phyloP scores from a whole-genome alignment of 92 coral and sea anemone genomes.

The Phenganax marumi region DNA sequence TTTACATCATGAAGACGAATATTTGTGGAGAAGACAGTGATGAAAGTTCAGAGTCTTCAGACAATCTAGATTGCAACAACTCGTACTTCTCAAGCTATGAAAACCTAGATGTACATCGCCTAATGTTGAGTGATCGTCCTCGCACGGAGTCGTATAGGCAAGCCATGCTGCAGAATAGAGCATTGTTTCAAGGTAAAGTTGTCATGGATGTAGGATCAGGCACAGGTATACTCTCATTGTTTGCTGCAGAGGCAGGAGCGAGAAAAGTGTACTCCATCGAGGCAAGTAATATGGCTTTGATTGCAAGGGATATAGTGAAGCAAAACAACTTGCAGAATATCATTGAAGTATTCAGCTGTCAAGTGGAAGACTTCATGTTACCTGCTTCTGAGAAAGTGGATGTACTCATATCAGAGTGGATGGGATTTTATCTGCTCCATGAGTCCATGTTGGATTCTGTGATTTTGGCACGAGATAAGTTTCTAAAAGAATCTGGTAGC shows the following conservation, averaged over 20 bases:
- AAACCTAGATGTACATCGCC: constrained; percentile 42
- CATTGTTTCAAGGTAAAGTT: constrained; percentile 34
- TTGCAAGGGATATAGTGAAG: constrained; percentile 28
- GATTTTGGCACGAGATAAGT: constrained; percentile 34
- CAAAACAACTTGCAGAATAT: constrained; percentile 20
- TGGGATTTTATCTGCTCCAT: constrained; percentile 43
- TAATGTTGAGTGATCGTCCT: constrained; percentile 36
- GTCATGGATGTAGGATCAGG: constrained; percentile 47
- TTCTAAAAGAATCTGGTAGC: constrained; percentile 27
- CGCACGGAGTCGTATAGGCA: constrained; percentile 33
- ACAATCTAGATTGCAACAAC: not conserved
- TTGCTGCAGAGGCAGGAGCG: constrained; percentile 48
- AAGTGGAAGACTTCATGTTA: constrained; percentile 33
- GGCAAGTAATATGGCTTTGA: constrained; percentile 30
- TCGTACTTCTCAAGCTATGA: constrained; percentile 38
- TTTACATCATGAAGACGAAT: constrained; percentile 8
- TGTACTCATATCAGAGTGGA: constrained; percentile 39
- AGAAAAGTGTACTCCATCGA: constrained; percentile 33
- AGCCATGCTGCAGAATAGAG: constrained; percentile 25
- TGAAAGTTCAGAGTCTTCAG: constrained; percentile 12
- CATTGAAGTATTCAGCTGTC: constrained; percentile 43
- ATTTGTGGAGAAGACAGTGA: not conserved
- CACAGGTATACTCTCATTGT: constrained; percentile 34
- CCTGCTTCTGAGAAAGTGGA: constrained; percentile 37
- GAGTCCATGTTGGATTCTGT: constrained; percentile 45